Percentiles rank a stretch among this genome's conserved stretches.
These are phyloP conservation scores for Rhynchonycteris naso DNA, from an alignment of 2,797 vertebrate genomes.

Conservation along the genomic window DNA sequence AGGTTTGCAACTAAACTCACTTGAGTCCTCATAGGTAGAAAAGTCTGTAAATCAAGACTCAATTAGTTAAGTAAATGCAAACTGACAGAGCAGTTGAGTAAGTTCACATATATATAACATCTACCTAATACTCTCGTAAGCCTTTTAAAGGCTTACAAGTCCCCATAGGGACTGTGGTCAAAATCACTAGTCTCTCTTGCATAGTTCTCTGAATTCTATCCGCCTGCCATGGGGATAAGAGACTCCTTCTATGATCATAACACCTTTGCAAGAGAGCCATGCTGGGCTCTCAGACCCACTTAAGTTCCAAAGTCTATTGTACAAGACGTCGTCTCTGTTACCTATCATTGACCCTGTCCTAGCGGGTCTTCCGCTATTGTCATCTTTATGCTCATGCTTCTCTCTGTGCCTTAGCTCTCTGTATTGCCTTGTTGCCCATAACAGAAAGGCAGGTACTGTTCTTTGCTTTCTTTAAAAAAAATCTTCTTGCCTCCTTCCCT, in stretches of 20 bases:
- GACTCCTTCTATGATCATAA: neutral
- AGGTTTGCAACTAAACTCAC: neutral
- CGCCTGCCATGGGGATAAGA: neutral
- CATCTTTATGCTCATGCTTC: neutral
- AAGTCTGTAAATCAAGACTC: slow-evolving; percentile 13
- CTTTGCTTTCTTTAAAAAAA: neutral
- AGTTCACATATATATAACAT: neutral
- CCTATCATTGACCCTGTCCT: neutral
- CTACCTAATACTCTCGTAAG: neutral
- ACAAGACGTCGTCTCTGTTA: neutral
- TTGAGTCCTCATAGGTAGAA: neutral
- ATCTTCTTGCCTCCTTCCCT: neutral
- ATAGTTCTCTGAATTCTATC: neutral
- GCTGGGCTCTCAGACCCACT: neutral
- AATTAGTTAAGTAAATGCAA: neutral
- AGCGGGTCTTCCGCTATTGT: neutral
- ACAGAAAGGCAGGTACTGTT: neutral
- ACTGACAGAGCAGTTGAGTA: neutral
- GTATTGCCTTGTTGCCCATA: neutral
- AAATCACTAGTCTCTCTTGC: neutral
- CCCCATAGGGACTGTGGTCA: neutral
- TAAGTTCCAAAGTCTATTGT: neutral
- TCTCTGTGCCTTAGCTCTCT: neutral
- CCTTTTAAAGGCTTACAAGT: neutral
- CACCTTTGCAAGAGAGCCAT: neutral